A percentile compares a stretch with the other conserved stretches of the same genome.
phyloP scores from a whole-genome alignment of 2,888 invertebrate genomes.

The Petrolisthes cinctipes region DNA sequence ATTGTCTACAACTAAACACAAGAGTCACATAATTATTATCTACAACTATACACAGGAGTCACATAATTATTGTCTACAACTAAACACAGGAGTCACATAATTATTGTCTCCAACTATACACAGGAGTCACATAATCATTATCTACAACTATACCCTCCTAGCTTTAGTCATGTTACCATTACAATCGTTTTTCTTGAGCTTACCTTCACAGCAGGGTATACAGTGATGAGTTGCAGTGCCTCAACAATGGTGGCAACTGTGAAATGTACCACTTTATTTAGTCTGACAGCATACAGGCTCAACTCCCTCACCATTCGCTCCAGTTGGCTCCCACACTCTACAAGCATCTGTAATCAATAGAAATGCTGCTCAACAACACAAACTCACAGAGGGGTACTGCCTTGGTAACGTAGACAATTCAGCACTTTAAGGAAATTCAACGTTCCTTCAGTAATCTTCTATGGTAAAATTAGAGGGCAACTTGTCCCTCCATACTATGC shows the following conservation, averaged over 20 bases:
- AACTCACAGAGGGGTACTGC: neutral
- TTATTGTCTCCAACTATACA: no score
- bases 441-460: no score
- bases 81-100: neutral
- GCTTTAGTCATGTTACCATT: no score
- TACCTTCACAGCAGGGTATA: constrained; percentile 48
- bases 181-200: neutral
- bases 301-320: constrained; percentile 31
- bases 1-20: no score
- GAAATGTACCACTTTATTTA: constrained; percentile 39
- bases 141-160: no score
- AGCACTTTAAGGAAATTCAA: no score
- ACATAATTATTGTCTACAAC: neutral
- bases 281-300: neutral
- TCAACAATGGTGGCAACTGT: constrained; percentile 25
- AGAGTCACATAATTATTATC: no score
- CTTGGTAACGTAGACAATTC: no score
- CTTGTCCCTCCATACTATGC: no score
- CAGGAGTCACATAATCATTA: no score
- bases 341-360: constrained; percentile 22
- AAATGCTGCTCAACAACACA: neutral
- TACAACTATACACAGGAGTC: neutral
- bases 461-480: no score
- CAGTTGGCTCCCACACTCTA: constrained; percentile 20
- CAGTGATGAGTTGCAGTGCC: constrained; percentile 32